Evolutionary conservation across 1,140 invertebrate genomes (phyloP), one percentile per base, ranked within the genome.

Genomic region (Manduca sexta): DNA sequence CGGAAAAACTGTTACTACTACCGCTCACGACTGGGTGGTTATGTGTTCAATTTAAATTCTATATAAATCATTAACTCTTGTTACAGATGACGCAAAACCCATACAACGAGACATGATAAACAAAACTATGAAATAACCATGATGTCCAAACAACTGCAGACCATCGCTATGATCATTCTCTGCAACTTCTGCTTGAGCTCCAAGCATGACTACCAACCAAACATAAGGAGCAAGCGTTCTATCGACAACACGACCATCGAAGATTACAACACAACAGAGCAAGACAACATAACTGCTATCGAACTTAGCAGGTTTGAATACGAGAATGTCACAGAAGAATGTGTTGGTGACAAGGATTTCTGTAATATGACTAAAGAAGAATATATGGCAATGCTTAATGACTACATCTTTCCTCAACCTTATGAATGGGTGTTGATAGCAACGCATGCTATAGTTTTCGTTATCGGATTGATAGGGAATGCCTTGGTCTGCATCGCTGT

Each of bases 401-500:
- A 89, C 0, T 89, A 92, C 58, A 89, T 93, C 37, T 89, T 85
- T 39, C 90, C 91, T 0, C 80, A 86, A 17, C 62, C 83, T 0
- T 88, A 88, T 46, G 90, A 91, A 63, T 95, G 92, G 91, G 73
- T 92, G 1, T 74, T 95, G 10, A 93, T 94, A 13, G 86, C 74
- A 0, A 87, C 93, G 37, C 92, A 94, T 63, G 77, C 86, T 1
- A 56, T 93, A 11, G 91, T 95, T 0, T 96, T 97, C 63, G 64
- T 92, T 0, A 86, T 93, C 29, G 95, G 95, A 0, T 86, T 97
- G 0, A 83, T 95, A 15, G 97, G 96, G 0, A 98, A 98, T 75
- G 89, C 91, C 1, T 86, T 97, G 5, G 97, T 98, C 1, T 95
- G 95, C 65, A 88, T 93, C 18, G 96, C 95, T 0, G 95, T 98